Conservation (phyloP, 1,140 invertebrate genomes). For the Subanguina moxae region DNA sequence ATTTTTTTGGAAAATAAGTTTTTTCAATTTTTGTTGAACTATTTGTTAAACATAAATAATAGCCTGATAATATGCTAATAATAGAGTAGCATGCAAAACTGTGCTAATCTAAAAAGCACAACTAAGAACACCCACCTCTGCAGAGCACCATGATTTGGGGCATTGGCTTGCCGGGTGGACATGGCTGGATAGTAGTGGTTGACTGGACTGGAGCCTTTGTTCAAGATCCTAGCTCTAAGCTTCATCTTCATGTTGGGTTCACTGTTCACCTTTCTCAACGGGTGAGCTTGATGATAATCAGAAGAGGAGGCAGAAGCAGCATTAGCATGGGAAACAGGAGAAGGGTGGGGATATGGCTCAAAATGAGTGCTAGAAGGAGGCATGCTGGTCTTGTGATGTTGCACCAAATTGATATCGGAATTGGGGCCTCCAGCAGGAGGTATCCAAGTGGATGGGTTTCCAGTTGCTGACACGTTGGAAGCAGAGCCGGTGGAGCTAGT, state of each 20-base stretch:
- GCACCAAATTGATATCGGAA: conserved; percentile 30
- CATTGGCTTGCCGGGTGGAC: neutral
- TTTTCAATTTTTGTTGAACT: too few species aligned
- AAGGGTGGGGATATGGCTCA: conserved; percentile 53
- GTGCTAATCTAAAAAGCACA: too few species aligned
- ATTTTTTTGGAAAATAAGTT: neutral
- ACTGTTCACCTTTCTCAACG: conserved; percentile 56
- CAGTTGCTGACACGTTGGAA: conserved; percentile 26
- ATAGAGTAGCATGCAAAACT: too few species aligned
- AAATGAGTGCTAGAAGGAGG: conserved; percentile 35
- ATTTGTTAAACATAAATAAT: too few species aligned
- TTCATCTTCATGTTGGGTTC: conserved; percentile 59
- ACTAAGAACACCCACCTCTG: conserved; percentile 2
- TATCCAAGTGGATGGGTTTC: conserved; percentile 18
- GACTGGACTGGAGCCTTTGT: conserved; percentile 46
- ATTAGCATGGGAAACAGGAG: conserved; percentile 4
- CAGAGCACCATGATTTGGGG: conserved; percentile 9
- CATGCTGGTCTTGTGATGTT: conserved; percentile 1
- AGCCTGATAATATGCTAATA: too few species aligned
- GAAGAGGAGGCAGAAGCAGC: conserved; percentile 17
- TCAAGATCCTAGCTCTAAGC: conserved; percentile 51
- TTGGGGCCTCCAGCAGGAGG: conserved; percentile 22
- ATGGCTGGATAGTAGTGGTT: conserved; percentile 8
- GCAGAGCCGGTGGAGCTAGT: conserved; percentile 34
- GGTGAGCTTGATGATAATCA: conserved; percentile 40